Base-by-base conservation (phyloP, 1,140 invertebrate genomes). In the Meloidogyne exigua region DNA sequence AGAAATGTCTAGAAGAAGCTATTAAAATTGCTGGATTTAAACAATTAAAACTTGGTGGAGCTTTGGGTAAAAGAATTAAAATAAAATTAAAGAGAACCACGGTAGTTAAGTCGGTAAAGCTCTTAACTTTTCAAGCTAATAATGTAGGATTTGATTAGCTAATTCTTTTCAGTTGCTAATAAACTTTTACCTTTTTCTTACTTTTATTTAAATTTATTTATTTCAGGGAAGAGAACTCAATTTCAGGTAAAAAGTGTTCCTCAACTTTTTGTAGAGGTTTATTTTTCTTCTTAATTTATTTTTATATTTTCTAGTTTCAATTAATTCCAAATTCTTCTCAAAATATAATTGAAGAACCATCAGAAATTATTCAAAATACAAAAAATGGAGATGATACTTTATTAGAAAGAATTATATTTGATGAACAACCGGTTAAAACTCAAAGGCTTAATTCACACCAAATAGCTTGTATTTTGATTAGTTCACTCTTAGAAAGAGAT, bases 331-430 rank as follows among this genome's bases (percentile, higher is more conserved):
- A 25, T 49, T 69, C 68, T 44, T 3, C 68, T 13, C 1, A 69
- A 39, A 10, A 72, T 26, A 26, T 21, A 36, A 44, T 21, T 18
- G 72, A 39, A 26, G 18, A 32, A 32, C 72, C 65, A 39, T 42
- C 9, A 44, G 76, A 79, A 64, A 21, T 79, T 15, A 32, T 63
- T 12, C n/a, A 44, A 11, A 78, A 78, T 68, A 77, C 44, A 39
- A 73, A 62, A 39, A 78, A 76, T 25, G 62, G 12, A 10, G 76
- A 78, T 28, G 76, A 78, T 68, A 78, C 76, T n/a, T 62, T 78
- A 12, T 57, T 77, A 21, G 76, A 78, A 12, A 23, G 18, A 28
- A 42, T 75, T 39, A 42, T 49, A 13, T 78, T 78, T 68, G 69
- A 72, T 72, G 76, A 77, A 18, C 12, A 25, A 12, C 21, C 2